phyloP scores from a whole-genome alignment of 2,797 vertebrate genomes.

The Typhlichthys subterraneus region DNA sequence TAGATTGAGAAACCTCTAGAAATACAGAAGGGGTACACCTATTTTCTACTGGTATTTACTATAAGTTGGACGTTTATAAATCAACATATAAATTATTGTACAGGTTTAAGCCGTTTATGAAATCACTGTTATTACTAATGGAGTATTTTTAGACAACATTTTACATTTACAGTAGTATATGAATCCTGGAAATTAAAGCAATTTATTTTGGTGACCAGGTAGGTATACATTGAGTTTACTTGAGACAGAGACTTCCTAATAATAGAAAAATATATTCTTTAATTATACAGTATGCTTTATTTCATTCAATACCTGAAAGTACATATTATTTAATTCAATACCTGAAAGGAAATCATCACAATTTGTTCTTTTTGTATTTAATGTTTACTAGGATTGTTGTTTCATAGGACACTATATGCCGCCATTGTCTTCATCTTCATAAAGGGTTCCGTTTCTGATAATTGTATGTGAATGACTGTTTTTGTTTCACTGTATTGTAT shows the following conservation, averaged over 20 bases:
- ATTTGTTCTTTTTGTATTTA: conserved; percentile 30
- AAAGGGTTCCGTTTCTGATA: conserved; percentile 24
- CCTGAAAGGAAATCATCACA: conserved; percentile 12
- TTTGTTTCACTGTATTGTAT: conserved; percentile 42
- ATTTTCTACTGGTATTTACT: too few species aligned
- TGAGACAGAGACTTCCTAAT: neutral
- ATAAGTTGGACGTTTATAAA: too few species aligned
- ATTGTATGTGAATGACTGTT: conserved; percentile 31
- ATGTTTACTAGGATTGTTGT: conserved; percentile 6
- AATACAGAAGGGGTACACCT: too few species aligned
- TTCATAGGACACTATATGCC: conserved; percentile 19
- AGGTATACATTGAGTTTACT: neutral
- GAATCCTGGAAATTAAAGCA: conserved; percentile 8
- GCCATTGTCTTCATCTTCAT: conserved; percentile 13
- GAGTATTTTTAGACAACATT: neutral
- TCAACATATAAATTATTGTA: conserved; percentile 1
- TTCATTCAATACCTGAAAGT: conserved; percentile 7
- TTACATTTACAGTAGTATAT: conserved; percentile 1
- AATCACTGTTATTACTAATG: neutral
- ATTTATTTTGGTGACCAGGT: conserved; percentile 1
- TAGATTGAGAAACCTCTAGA: too few species aligned
- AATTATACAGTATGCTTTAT: conserved; percentile 5
- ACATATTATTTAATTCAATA: conserved; percentile 15
- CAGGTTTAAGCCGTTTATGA: conserved; percentile 6
- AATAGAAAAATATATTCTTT: neutral